These are phyloP conservation scores for Indicator indicator DNA, from an alignment of 2,113 vertebrate genomes.

Conservation along the genomic window DNA sequence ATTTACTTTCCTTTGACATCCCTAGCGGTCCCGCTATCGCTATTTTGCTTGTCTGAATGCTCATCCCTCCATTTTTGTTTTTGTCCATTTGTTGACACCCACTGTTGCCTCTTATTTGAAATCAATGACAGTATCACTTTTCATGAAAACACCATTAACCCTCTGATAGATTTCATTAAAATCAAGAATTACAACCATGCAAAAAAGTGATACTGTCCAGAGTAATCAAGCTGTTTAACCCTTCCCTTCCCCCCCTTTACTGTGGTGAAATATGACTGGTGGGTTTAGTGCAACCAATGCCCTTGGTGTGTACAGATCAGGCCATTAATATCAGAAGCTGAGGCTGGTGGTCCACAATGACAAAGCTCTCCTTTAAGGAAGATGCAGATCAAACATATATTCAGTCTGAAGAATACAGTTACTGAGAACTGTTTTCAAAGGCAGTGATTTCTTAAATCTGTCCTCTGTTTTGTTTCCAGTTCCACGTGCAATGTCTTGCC, in stretches of 20 bases:
- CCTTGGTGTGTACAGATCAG: neutral
- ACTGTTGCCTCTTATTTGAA: conserved; percentile 58
- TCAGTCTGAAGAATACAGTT: neutral
- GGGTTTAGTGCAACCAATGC: neutral
- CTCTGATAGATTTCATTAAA: neutral
- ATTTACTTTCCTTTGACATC: conserved; percentile 77
- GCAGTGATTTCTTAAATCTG: neutral
- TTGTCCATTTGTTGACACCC: conserved; percentile 70
- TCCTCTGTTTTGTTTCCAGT: neutral
- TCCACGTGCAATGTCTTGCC: neutral
- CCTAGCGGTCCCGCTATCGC: conserved; percentile 83
- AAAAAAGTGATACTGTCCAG: conserved; percentile 78
- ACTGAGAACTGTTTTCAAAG: neutral
- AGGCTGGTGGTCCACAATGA: neutral
- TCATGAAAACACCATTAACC: neutral
- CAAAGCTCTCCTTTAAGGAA: neutral
- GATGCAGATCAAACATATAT: neutral
- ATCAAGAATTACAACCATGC: neutral
- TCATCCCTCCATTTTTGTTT: conserved; percentile 65
- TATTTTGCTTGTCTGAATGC: conserved; percentile 76
- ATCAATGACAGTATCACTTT: conserved; percentile 78
- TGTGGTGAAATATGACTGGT: conserved; percentile 77
- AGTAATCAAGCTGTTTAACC: conserved; percentile 37
- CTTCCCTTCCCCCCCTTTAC: conserved; percentile 18
- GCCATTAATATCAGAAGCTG: neutral